phyloP scores from a whole-genome alignment of 2,797 vertebrate species.

The Cygnus olor region DNA sequence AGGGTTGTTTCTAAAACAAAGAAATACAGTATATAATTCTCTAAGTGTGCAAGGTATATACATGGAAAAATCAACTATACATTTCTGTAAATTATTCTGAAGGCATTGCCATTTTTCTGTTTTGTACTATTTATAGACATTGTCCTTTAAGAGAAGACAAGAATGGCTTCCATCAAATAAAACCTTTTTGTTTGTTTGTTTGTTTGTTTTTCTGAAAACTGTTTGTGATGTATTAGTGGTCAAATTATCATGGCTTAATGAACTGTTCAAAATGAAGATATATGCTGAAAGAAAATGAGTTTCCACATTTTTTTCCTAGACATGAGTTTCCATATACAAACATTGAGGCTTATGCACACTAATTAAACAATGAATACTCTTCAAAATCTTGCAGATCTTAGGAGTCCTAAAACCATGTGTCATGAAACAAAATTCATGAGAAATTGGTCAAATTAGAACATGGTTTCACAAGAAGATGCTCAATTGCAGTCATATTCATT shows the following conservation, averaged over 20 bases:
- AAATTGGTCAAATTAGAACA: background rate
- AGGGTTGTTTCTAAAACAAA: background rate
- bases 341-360: background rate
- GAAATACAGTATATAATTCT: background rate
- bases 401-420: rapidly evolving
- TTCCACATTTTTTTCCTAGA: background rate
- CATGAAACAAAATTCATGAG: background rate
- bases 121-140: background rate
- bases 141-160: background rate
- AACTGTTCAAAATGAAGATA: background rate
- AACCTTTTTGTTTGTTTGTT: background rate
- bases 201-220: background rate
- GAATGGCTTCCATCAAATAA: background rate
- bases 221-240: background rate
- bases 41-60: background rate
- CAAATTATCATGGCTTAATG: background rate
- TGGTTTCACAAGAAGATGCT: background rate
- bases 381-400: background rate
- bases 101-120: background rate
- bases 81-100: background rate
- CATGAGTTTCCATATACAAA: background rate
- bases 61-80: background rate
- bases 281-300: background rate
- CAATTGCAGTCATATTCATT: background rate
- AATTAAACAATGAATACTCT: background rate